Conservation (phyloP, 2,113 vertebrate species). For the Tenebrosternarchus preto region DNA sequence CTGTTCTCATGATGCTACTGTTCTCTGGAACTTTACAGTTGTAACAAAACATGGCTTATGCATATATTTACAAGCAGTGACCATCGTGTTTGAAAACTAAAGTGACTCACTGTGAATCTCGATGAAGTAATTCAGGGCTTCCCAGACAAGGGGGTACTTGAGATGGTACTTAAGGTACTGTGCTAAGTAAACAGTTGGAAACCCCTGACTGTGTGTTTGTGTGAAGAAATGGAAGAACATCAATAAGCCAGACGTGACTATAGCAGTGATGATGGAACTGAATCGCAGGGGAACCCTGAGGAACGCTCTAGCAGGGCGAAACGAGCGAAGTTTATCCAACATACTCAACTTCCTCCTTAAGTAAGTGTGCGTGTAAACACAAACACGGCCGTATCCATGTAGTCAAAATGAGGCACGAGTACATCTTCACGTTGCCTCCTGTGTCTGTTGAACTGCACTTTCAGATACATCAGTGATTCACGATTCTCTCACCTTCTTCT, state of each 20-base stretch:
- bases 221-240: constrained; percentile 71
- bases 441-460: constrained; percentile 33
- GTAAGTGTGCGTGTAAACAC: constrained; percentile 66
- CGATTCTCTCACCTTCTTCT: constrained; percentile 85
- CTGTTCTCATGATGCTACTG: too few species aligned
- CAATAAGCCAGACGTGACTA: constrained; percentile 83
- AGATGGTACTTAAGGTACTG: too few species aligned
- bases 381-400: neutral
- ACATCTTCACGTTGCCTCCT: too few species aligned
- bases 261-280: constrained; percentile 92
- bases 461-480: constrained; percentile 84
- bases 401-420: neutral
- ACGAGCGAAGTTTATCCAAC: constrained; percentile 81
- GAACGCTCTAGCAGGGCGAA: constrained; percentile 92
- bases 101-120: neutral
- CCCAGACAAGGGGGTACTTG: too few species aligned
- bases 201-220: constrained; percentile 15
- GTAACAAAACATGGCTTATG: neutral
- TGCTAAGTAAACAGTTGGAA: too few species aligned
- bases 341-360: constrained; percentile 89
- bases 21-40: neutral
- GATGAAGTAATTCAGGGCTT: neutral
- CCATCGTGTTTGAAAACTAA: neutral
- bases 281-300: constrained; percentile 90
- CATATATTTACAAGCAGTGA: neutral